Percentiles rank a stretch among this genome's conserved stretches.
phyloP scores from a whole-genome alignment of 1,140 invertebrate species.

The Drosophila murphyi region DNA sequence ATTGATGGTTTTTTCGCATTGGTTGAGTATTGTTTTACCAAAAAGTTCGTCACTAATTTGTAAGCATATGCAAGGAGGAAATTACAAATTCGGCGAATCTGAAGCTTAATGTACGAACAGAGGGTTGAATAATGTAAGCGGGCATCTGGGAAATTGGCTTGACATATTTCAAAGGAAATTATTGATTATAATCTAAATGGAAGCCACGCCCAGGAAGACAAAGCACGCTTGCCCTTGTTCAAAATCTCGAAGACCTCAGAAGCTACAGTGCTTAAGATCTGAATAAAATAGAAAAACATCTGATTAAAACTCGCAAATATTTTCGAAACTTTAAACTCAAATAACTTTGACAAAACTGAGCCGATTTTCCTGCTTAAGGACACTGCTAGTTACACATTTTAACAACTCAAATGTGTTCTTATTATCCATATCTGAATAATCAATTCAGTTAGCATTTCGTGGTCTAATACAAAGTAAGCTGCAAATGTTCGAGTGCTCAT shows the following conservation, averaged over 20 bases:
- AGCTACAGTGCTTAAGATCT: too few relatives aligned
- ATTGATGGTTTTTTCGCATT: conserved; percentile 50
- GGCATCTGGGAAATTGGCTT: conserved; percentile 17
- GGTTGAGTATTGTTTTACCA: conserved; percentile 41
- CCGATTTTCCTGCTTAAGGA: background rate
- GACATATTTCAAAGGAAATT: conserved; percentile 29
- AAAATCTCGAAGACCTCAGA: too few relatives aligned
- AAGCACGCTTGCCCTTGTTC: background rate
- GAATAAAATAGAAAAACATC: too few relatives aligned
- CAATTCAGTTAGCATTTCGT: background rate
- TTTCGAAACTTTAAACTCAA: too few relatives aligned
- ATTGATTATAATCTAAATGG: conserved; percentile 15
- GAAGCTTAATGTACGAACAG: background rate
- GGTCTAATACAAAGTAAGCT: background rate
- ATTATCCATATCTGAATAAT: background rate
- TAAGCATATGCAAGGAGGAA: conserved; percentile 53
- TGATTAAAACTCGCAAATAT: too few relatives aligned
- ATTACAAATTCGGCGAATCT: conserved; percentile 33
- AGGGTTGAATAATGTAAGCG: background rate
- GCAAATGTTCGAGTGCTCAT: conserved; percentile 7
- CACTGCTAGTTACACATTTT: background rate
- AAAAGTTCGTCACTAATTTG: conserved; percentile 39
- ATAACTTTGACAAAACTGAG: background rate
- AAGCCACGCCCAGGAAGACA: too few relatives aligned
- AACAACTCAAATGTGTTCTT: background rate